Conservation (phyloP, 2,888 invertebrate species). For the Drosophila stalkeri region DNA sequence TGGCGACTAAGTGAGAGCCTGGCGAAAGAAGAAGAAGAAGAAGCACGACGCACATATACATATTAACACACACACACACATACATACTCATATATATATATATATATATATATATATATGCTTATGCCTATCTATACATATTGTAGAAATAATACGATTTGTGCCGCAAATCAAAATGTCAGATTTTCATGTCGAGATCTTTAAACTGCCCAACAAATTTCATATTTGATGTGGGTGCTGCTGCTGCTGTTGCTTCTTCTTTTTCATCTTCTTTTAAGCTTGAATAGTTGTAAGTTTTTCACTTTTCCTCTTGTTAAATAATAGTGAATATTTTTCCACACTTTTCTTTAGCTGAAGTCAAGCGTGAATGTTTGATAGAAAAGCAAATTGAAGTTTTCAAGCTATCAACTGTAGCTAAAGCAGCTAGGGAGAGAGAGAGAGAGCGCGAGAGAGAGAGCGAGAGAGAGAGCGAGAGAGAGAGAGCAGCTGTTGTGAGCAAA, state of each 20-base stretch:
- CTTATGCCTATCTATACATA: not conserved
- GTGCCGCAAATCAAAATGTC: slow-evolving; percentile 59
- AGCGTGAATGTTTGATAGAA: slow-evolving; percentile 1
- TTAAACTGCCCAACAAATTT: not conserved
- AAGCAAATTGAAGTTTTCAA: not conserved
- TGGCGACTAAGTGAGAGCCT: slow-evolving; percentile 1
- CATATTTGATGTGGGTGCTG: slow-evolving; percentile 56
- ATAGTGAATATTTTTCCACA: not conserved
- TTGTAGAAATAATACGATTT: slow-evolving; percentile 56
- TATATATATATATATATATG: too few relatives aligned
- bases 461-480: too few relatives aligned
- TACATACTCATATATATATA: not conserved
- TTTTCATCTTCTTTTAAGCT: not conserved
- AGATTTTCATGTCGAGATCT: slow-evolving; percentile 43
- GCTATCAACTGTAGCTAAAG: not conserved
- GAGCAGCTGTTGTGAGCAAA: too few relatives aligned
- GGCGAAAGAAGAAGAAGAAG: slow-evolving; percentile 17
- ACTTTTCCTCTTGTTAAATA: not conserved
- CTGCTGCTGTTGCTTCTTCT: not conserved
- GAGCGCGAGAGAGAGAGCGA: too few relatives aligned
- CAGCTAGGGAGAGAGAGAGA: too few relatives aligned
- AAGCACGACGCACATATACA: slow-evolving; percentile 3
- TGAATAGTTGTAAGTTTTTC: slow-evolving; percentile 9
- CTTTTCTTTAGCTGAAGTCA: not conserved
- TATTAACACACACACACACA: not conserved